Base-by-base conservation (phyloP, 23 tunicate species). In the Ascidia mentula region DNA sequence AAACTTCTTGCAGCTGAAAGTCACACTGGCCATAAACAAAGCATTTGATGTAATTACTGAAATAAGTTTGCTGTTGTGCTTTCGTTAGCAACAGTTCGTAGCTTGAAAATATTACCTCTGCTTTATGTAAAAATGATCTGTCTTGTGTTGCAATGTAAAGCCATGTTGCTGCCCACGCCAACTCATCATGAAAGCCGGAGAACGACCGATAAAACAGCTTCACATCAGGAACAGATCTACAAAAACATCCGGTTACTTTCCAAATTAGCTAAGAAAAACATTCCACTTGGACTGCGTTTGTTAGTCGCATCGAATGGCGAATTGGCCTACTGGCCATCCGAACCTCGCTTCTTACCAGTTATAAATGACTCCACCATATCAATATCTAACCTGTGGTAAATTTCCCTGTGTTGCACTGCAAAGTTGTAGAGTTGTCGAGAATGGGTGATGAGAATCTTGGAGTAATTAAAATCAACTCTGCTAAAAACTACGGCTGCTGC, bases 101-200 rank as follows among this genome's bases (percentile, higher is more conserved):
- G n/a, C n/a, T n/a, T n/a, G n/a, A n/a, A n/a, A n/a, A n/a, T n/a
- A n/a, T 46, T 34, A 86, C 95, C 80, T 84, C 73, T 9, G 99
- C 99, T 4, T 30, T 31, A 15, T 31, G 40, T 31, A 95, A 40
- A 45, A 85, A 95, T 31, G 71, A 61, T 22, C 39, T 53, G 15
- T 95, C 86, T 40, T 60, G 73, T 15, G 99, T 95, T 59, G 95
- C 99, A 37, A 82, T 69, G 60, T 82, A 82, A 26, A 95, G 86
- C 99, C 99, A 95, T 0, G 86, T 5, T 31, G 88, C 81, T 18
- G 99, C 87, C 99, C 99, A 95, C 24, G 87, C 95, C n/a, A 95
- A 60, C 80, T 95, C 99, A 74, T 95, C 99, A 36, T 87, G 75
- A 72, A 76, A 95, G 18, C 98, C 98, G 31, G 86, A 84, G 22